Conservation (phyloP, 2,797 vertebrate genomes). For the Erethizon dorsatum region DNA sequence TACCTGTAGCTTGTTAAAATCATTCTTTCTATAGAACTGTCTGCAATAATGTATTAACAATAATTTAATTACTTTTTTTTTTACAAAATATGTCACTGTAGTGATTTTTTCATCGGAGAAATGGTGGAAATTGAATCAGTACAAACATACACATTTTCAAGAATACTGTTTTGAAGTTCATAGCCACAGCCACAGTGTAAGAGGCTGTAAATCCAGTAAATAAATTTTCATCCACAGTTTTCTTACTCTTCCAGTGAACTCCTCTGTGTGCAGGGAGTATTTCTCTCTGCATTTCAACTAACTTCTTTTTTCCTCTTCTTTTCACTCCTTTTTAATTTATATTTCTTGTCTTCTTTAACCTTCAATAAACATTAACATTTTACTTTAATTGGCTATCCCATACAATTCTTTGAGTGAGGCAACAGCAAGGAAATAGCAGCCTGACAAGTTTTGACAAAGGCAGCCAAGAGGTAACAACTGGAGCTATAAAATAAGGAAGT, state of each 20-base stretch:
- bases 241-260: not conserved
- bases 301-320: not conserved
- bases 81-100: conserved; percentile 71
- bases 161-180: conserved; percentile 9
- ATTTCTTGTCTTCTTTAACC: not conserved
- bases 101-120: conserved; percentile 67
- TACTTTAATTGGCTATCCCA: not conserved
- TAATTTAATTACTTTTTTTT: conserved; percentile 63
- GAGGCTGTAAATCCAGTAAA: not conserved
- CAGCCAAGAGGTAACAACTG: not conserved
- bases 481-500: not conserved
- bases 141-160: not conserved
- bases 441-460: not conserved
- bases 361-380: not conserved
- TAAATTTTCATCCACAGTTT: not conserved
- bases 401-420: not conserved
- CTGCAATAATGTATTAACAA: conserved; percentile 57
- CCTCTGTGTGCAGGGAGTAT: not conserved
- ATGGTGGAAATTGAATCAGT: conserved; percentile 67
- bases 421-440: not conserved
- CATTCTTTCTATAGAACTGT: conserved; percentile 10
- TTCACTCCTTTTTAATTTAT: not conserved
- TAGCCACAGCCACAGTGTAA: not conserved
- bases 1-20: conserved; percentile 15
- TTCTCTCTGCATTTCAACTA: not conserved